Base-by-base conservation (phyloP, 1,140 invertebrate genomes). In the Cyphomyrmex costatus region DNA sequence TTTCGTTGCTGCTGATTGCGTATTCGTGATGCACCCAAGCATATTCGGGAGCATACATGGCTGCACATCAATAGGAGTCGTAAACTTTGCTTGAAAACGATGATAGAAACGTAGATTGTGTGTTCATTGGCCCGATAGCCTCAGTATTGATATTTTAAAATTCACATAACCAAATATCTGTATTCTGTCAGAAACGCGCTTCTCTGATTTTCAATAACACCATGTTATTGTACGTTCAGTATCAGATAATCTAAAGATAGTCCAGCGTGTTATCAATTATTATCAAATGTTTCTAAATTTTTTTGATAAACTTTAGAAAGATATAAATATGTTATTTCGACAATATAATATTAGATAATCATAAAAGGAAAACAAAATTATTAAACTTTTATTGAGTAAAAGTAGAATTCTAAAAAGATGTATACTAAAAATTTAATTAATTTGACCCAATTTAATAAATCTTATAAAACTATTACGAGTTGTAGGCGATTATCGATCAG, bases 141-240 rank as follows among this genome's bases (percentile, higher is more conserved):
- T n/a, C 46, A 46, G 66, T 71, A 82, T 82, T 46, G 68, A 82
- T 60, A 82, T 53, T 60, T 30, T 19, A 60, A 79, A 80, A 66
- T 36, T 68, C 30, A 12, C 33, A 36, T 53, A 53, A 42, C 58
- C 10, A 49, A 49, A 46, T 65, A 19, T 16, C 24, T 7, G 5
- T 80, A 80, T 36, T 42, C 42, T 7, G 14, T 21, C n/a, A 24
- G 21, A 65, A 56, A 19, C 6, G 1, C 14, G 14, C 30, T 24
- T n/a, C 21, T 24, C 46, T 19, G 10, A 42, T 76, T 78, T 36
- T 46, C 21, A 60, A 58, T 24, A 58, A 21, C 16, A 21, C 16
- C 0, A 46, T 42, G 7, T 77, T 61, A 77, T 61, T 46, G 16
- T 16, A 19, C 16, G 16, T 49, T 16, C 2, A 1, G 16, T 3